phyloP scores from a whole-genome alignment of 2,113 vertebrate species.

The Zeus faber region DNA sequence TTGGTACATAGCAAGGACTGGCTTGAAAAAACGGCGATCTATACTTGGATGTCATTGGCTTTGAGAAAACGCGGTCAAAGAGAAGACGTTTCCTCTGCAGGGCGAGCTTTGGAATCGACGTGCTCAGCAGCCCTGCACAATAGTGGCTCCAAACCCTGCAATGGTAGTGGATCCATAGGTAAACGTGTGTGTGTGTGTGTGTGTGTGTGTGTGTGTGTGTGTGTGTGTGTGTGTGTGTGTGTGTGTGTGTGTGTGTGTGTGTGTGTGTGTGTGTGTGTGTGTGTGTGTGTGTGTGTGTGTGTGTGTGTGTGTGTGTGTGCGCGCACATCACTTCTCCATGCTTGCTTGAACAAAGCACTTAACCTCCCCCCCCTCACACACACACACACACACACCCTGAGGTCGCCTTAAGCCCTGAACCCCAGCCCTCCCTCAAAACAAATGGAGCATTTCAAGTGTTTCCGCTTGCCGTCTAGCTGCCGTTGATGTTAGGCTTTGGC shows the following conservation, averaged over 20 bases:
- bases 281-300: conserved; percentile 1
- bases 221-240: conserved; percentile 1
- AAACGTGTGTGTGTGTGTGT: conserved; percentile 15
- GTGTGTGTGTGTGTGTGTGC: conserved; percentile 17
- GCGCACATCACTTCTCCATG: conserved; percentile 9
- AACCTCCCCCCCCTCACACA: background rate
- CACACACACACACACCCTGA: too few relatives aligned
- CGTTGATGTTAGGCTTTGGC: conserved; percentile 47
- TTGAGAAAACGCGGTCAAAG: too few relatives aligned
- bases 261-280: conserved; percentile 1
- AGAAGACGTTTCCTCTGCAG: too few relatives aligned
- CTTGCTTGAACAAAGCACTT: conserved; percentile 8
- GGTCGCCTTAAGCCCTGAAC: background rate
- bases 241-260: conserved; percentile 1
- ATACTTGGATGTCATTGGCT: too few relatives aligned
- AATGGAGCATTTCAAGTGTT: conserved; percentile 32
- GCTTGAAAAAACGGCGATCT: too few relatives aligned
- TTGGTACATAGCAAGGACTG: too few relatives aligned
- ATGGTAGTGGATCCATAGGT: conserved; percentile 6
- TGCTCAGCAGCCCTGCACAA: background rate
- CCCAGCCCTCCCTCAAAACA: conserved; percentile 14
- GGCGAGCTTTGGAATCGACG: too few relatives aligned
- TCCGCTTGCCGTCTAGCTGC: conserved; percentile 27
- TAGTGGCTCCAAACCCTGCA: background rate
- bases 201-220: conserved; percentile 1